Percentiles rank a stretch among this genome's conserved stretches.
These are phyloP conservation scores for Campoletis raptor DNA, from an alignment of 2,888 invertebrate species.

Conservation along the genomic window DNA sequence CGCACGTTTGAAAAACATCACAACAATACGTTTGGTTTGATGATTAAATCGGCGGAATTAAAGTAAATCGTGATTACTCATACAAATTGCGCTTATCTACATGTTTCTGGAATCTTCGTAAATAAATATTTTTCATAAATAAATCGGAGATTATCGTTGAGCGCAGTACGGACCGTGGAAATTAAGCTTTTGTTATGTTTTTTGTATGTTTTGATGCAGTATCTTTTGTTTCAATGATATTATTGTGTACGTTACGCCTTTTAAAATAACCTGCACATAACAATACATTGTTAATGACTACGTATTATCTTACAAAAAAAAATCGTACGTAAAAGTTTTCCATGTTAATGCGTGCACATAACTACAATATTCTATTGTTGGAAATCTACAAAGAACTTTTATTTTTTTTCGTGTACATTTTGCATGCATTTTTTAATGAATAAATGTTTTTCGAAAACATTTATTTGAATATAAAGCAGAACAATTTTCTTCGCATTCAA, in stretches of 20 bases:
- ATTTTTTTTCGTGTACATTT: not conserved
- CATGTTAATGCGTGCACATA: not conserved
- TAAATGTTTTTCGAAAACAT: too few relatives aligned
- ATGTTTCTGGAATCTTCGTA: not conserved
- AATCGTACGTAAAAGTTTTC: not conserved
- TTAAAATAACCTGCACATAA: not conserved
- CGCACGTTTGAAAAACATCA: not conserved
- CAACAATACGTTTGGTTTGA: not conserved
- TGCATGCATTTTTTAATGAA: too few relatives aligned
- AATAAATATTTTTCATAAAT: not conserved
- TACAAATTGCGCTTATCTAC: not conserved
- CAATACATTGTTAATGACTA: not conserved
- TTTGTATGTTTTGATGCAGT: not conserved
- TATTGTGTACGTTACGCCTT: constrained; percentile 2
- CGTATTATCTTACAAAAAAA: not conserved
- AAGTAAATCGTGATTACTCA: not conserved
- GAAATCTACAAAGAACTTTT: not conserved
- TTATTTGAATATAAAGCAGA: not conserved
- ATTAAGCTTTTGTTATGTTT: not conserved
- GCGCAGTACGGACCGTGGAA: not conserved
- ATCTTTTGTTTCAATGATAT: not conserved
- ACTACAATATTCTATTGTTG: too few relatives aligned
- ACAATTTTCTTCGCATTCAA: not conserved
- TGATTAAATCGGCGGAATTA: not conserved
- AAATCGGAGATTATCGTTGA: not conserved